Evolutionary conservation across 2,888 invertebrate genomes (phyloP), one percentile per base, ranked within the genome.

Genomic region (Tachystola acroxantha): DNA sequence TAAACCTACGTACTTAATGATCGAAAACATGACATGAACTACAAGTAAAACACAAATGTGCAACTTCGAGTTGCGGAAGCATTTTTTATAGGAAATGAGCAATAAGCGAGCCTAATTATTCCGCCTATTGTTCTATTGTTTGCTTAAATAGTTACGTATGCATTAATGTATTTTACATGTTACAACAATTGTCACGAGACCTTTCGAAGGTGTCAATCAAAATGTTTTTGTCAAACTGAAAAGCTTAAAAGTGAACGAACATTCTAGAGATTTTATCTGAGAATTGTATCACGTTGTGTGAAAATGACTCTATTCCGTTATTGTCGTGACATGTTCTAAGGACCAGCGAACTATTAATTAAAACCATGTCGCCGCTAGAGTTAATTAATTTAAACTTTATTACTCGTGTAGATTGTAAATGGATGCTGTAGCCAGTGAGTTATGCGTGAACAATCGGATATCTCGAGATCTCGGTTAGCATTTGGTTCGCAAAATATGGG

Each of bases 71-170:
- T 48, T 39, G 37, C 48, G 55, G 55, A 56, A 56, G 51, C 43
- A 39, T 14, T 36, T 34, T 46, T 42, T 47, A 40, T 43, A 53
- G 53, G 49, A 53, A 52, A 44, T 45, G 36, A 40, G 39, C 42
- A 38, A 43, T 42, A 45, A 36, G 29, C 31, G 36, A 35, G 20
- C 30, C 25, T 45, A 45, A 51, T 53, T 48, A 47, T 46, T 45
- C 53, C 22, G 32, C n/a, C 50, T 33, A 63, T 68, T 68, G 65
- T 69, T 64, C 64, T 48, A 66, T 67, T 69, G 64, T 68, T 57
- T 46, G 46, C 39, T 47, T 47, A 40, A 24, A 45, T 44, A 50
- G 45, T 33, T 42, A 35, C 34, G 30, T 39, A 34, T 33, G 37
- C 39, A 35, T 42, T 13, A 10, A 11, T 35, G 16, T 34, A 27